Evolutionary conservation across 2,888 invertebrate species (phyloP).

Genomic region (Heliconius charithonia): DNA sequence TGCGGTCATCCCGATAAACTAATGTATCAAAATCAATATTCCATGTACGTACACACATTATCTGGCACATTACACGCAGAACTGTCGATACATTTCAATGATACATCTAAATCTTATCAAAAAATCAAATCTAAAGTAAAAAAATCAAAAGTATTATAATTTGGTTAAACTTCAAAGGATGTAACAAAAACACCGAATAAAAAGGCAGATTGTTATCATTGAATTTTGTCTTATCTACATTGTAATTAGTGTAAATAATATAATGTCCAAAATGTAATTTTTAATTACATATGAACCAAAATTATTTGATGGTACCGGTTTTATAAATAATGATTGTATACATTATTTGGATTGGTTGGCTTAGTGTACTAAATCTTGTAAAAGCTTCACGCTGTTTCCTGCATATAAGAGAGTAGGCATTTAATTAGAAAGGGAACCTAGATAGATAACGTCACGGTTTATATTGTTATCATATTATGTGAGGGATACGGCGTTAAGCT

Average conservation of each 20-base stretch:
- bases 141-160: background rate
- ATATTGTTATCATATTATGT: too few relatives aligned
- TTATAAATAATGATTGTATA: background rate
- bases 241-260: conserved; percentile 4
- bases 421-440: too few relatives aligned
- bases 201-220: background rate
- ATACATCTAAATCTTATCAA: conserved; percentile 13
- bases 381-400: background rate
- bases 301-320: background rate
- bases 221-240: background rate
- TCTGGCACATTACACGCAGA: background rate
- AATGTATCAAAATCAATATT: background rate
- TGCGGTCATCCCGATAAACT: background rate
- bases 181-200: conserved; percentile 2
- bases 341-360: background rate
- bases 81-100: conserved; percentile 3
- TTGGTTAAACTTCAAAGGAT: conserved; percentile 12
- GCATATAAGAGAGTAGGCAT: background rate
- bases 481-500: too few relatives aligned
- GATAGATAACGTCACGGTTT: too few relatives aligned
- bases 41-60: background rate
- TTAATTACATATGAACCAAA: background rate
- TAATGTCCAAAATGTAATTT: background rate
- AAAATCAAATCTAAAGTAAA: background rate
- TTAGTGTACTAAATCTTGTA: too few relatives aligned